Evolutionary conservation across 2,888 invertebrate genomes (phyloP).

Genomic region (Nomada ruficornis): DNA sequence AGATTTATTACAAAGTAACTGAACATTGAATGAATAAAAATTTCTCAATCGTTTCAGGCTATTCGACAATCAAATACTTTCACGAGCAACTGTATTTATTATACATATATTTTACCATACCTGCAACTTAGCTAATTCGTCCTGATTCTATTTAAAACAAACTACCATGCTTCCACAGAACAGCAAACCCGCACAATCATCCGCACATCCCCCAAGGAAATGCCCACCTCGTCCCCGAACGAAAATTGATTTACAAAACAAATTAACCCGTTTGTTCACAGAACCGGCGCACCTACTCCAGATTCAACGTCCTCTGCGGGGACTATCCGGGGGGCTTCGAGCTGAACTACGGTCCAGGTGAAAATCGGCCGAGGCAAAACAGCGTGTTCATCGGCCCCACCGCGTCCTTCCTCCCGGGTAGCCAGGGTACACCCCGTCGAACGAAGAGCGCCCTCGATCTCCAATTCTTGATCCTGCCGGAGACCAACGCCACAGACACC

Average conservation of each 20-base stretch:
- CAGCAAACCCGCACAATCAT: too few species aligned
- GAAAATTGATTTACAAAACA: background rate
- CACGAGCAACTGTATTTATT: too few species aligned
- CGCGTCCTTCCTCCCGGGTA: slow-evolving; percentile 87
- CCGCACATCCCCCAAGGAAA: too few species aligned
- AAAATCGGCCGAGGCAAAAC: slow-evolving; percentile 89
- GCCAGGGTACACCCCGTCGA: slow-evolving; percentile 88
- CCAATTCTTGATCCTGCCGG: slow-evolving; percentile 89
- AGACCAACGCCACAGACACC: slow-evolving; percentile 74
- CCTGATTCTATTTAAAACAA: too few species aligned
- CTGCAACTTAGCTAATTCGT: too few species aligned
- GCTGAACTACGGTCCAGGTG: slow-evolving; percentile 79
- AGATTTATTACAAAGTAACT: too few species aligned
- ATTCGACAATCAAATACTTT: too few species aligned
- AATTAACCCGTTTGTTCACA: slow-evolving; percentile 53
- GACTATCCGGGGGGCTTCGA: slow-evolving; percentile 84
- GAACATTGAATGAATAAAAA: too few species aligned
- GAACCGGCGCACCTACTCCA: slow-evolving; percentile 86
- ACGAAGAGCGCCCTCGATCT: slow-evolving; percentile 94
- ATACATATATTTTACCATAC: too few species aligned
- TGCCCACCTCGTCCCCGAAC: too few species aligned
- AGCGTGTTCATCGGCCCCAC: slow-evolving; percentile 93
- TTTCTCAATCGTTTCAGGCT: too few species aligned
- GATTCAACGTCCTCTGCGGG: slow-evolving; percentile 88
- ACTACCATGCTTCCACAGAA: too few species aligned